Conservation (phyloP, 2,797 vertebrate species). For the Cuniculus paca region DNA sequence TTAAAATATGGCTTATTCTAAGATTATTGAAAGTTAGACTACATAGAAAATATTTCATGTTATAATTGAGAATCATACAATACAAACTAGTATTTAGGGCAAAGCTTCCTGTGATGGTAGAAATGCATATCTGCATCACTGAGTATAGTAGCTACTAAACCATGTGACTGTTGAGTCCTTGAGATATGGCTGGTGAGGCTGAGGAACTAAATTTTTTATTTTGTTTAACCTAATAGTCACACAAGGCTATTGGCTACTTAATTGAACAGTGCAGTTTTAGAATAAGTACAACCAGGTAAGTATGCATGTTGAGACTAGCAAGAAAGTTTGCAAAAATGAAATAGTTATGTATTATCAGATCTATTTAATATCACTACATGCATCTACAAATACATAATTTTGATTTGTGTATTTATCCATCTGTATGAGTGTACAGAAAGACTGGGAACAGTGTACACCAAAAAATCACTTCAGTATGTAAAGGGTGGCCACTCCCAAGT, state of each 20-base stretch:
- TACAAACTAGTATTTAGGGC: not conserved
- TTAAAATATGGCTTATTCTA: slow-evolving; percentile 5
- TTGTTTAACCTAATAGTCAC: slow-evolving; percentile 2
- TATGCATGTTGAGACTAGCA: not conserved
- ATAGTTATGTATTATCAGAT: not conserved
- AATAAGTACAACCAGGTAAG: slow-evolving; percentile 7
- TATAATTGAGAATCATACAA: not conserved
- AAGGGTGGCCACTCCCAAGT: not conserved
- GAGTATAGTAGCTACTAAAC: not conserved
- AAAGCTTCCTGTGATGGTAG: not conserved
- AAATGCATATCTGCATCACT: not conserved
- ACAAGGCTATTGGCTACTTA: not conserved
- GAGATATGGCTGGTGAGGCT: not conserved
- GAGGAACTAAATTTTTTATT: slow-evolving; percentile 26
- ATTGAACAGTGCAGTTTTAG: not conserved
- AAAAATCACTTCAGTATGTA: not conserved
- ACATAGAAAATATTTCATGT: not conserved
- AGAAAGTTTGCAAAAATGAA: slow-evolving; percentile 47
- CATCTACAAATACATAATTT: not conserved
- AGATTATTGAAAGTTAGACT: not conserved
- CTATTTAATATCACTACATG: not conserved
- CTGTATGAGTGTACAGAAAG: not conserved
- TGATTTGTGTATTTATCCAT: not conserved
- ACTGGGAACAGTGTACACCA: not conserved
- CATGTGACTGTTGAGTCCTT: not conserved